These are phyloP conservation scores for Rhegmatorhina hoffmannsi DNA, from an alignment of 2,113 vertebrate species.

Conservation along the genomic window DNA sequence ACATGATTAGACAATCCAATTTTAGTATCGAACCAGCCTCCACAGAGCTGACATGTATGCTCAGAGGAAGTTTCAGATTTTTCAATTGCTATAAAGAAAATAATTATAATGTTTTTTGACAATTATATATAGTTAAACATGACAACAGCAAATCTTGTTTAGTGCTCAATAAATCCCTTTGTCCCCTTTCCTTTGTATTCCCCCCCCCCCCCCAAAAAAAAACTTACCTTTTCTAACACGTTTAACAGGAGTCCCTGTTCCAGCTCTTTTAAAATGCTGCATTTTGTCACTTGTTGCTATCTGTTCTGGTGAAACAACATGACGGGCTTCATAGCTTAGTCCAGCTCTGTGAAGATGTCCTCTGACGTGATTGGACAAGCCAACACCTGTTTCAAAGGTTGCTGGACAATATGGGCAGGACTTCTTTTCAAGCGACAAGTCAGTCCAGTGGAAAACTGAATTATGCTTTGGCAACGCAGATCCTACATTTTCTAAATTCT, in stretches of 20 bases:
- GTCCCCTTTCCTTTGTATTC: neutral
- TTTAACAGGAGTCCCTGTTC: constrained; percentile 79
- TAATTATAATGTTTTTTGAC: constrained; percentile 30
- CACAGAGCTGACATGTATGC: constrained; percentile 89
- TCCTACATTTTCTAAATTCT: constrained; percentile 79
- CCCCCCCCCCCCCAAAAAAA: neutral
- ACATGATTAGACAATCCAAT: constrained; percentile 95
- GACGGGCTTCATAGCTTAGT: constrained; percentile 91
- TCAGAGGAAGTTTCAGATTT: constrained; percentile 87
- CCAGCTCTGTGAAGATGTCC: constrained; percentile 93
- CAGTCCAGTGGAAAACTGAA: constrained; percentile 84
- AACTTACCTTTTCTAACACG: constrained; percentile 88
- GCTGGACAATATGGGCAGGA: constrained; percentile 92
- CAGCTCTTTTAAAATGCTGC: constrained; percentile 87
- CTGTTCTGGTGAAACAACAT: constrained; percentile 91
- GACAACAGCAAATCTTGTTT: neutral
- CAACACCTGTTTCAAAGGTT: constrained; percentile 91
- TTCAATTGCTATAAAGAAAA: constrained; percentile 80
- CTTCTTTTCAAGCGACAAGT: constrained; percentile 85
- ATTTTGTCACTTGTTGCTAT: constrained; percentile 89
- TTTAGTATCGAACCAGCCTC: constrained; percentile 93
- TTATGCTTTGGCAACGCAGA: constrained; percentile 78
- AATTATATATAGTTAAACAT: neutral
- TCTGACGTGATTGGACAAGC: constrained; percentile 92
- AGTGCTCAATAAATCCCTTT: neutral